phyloP scores from a whole-genome alignment of 2,888 invertebrate genomes.

The Cenopis cana region DNA sequence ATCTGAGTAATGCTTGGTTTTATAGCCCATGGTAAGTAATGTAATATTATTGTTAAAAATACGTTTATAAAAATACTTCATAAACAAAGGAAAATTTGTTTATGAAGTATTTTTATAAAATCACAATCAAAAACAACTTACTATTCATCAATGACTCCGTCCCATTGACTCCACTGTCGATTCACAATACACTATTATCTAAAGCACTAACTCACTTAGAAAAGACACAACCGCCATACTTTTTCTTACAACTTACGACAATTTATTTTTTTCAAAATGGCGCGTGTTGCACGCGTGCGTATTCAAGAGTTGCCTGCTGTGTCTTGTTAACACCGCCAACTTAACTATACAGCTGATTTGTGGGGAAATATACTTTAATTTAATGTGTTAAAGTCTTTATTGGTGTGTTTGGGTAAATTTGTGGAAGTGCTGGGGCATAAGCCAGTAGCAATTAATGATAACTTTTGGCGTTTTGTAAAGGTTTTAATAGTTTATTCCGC shows the following conservation, averaged over 20 bases:
- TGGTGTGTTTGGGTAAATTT: background rate
- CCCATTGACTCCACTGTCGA: constrained; percentile 24
- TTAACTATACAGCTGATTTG: background rate
- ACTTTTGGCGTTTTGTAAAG: constrained; percentile 11
- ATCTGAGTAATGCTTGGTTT: too few relatives aligned
- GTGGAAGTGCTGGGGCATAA: constrained; percentile 14
- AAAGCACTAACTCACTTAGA: background rate
- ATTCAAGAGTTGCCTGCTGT: constrained; percentile 36
- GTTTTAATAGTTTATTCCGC: constrained; percentile 4
- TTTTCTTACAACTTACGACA: background rate
- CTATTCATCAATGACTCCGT: constrained; percentile 6
- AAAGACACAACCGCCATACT: background rate
- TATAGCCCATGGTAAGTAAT: too few relatives aligned
- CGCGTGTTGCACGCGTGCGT: constrained; percentile 42
- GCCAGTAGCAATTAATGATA: constrained; percentile 22
- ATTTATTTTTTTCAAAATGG: constrained; percentile 3
- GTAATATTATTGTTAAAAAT: too few relatives aligned
- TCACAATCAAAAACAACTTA: constrained; percentile 10
- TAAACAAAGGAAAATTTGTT: too few relatives aligned
- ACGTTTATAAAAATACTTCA: background rate
- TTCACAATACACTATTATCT: constrained; percentile 16
- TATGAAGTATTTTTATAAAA: background rate
- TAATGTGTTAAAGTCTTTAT: background rate
- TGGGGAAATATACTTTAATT: background rate
- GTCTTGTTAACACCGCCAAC: constrained; percentile 15